Evolutionary conservation across 2,113 vertebrate species (phyloP).

Genomic region (Eira barbara): DNA sequence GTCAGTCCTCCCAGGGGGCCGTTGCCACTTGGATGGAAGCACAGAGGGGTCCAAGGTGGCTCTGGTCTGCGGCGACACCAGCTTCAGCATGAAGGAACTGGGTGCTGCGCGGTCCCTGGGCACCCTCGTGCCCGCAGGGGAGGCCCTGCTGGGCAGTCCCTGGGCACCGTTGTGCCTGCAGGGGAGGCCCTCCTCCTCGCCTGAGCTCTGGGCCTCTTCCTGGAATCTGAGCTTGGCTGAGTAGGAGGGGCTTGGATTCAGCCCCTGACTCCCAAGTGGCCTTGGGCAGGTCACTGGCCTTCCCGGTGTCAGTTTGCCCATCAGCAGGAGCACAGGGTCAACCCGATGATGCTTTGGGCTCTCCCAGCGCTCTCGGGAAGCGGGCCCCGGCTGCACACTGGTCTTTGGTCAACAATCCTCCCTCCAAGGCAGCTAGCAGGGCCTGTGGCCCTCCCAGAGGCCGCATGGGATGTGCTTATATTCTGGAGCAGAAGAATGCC

Average conservation of each 20-base stretch:
- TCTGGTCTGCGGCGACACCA: not conserved
- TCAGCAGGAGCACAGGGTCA: rapidly evolving
- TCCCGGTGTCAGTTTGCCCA: not conserved
- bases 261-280: not conserved
- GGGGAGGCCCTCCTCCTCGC: not conserved
- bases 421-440: rapidly evolving
- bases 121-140: not conserved
- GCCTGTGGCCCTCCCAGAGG: not conserved
- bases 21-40: not conserved
- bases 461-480: not conserved
- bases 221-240: not conserved
- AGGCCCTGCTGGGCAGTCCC: rapidly evolving
- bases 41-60: not conserved
- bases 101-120: rapidly evolving
- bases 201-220: not conserved
- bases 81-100: not conserved
- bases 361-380: not conserved
- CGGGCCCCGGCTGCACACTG: rapidly evolving
- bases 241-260: not conserved
- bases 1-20: not conserved
- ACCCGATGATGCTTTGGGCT: rapidly evolving
- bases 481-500: not conserved
- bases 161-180: not conserved
- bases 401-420: not conserved
- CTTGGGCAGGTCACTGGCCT: not conserved